Percentiles rank a stretch among this genome's conserved stretches.
Evolutionary conservation across 30 jellyfish, hydroid and myxozoan species (phyloP).

Genomic region (Chrysaora quinquecirrha): DNA sequence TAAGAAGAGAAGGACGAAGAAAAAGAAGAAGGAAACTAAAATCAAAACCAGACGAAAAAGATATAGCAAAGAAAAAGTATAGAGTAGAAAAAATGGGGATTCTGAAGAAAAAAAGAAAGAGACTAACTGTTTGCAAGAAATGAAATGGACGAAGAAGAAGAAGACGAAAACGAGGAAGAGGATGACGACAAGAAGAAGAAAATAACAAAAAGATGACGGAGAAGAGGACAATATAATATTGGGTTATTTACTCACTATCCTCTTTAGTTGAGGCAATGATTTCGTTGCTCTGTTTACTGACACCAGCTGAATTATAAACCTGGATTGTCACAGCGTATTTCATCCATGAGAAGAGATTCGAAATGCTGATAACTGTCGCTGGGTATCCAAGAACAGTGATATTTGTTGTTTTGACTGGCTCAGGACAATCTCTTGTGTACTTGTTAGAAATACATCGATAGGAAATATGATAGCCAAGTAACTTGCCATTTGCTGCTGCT

Average conservation of each 20-base stretch:
- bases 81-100: too few species aligned
- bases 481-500: slow-evolving; percentile 8
- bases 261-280: slow-evolving; percentile 15
- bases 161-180: not conserved
- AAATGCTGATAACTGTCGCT: not conserved
- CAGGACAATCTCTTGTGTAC: slow-evolving; percentile 38
- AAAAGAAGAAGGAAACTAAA: too few species aligned
- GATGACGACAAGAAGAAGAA: not conserved
- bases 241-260: slow-evolving; percentile 70
- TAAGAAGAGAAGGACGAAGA: too few species aligned
- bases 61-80: too few species aligned
- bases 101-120: too few species aligned
- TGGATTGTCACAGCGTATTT: slow-evolving; percentile 22
- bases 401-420: not conserved
- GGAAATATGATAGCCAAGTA: slow-evolving; percentile 29
- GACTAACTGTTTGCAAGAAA: too few species aligned
- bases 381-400: slow-evolving; percentile 38
- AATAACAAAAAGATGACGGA: not conserved
- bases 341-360: slow-evolving; percentile 51
- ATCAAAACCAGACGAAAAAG: too few species aligned
- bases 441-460: slow-evolving; percentile 24
- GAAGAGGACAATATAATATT: too few species aligned
- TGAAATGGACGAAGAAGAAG: too few species aligned
- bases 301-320: slow-evolving; percentile 51
- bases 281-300: not conserved